A percentile compares a stretch with the other conserved stretches of the same genome.
These are phyloP conservation scores for Euphonia xanthogaster DNA, from an alignment of 2,797 vertebrate species.

Conservation along the genomic window DNA sequence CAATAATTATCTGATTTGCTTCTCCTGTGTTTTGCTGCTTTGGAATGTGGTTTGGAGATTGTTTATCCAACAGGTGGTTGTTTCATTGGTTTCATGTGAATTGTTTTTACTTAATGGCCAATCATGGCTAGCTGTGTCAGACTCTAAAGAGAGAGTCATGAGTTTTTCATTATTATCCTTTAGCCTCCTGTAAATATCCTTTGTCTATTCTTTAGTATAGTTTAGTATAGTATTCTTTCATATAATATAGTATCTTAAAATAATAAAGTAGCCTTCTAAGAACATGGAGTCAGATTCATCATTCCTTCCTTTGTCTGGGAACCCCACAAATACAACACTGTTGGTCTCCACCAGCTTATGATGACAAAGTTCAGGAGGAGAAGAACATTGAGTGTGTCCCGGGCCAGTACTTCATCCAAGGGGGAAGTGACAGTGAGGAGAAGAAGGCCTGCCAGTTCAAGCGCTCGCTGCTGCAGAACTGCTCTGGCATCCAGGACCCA, in stretches of 20 bases:
- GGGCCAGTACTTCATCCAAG: constrained; percentile 90
- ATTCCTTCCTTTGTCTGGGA: neutral
- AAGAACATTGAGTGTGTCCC: constrained; percentile 86
- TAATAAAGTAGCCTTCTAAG: neutral
- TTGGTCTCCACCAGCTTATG: constrained; percentile 81
- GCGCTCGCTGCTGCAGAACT: constrained; percentile 88
- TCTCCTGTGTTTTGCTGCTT: too few relatives aligned
- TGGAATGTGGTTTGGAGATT: too few relatives aligned
- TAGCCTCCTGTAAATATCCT: too few relatives aligned
- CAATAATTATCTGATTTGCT: too few relatives aligned
- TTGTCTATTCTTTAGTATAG: too few relatives aligned
- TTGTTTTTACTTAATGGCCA: too few relatives aligned
- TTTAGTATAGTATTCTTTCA: too few relatives aligned
- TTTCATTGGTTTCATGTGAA: too few relatives aligned
- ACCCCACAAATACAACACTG: neutral
- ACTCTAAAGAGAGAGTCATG: too few relatives aligned
- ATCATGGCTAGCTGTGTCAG: too few relatives aligned
- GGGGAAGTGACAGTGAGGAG: constrained; percentile 82
- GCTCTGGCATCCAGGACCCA: constrained; percentile 88
- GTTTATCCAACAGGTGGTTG: too few relatives aligned
- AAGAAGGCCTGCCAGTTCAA: constrained; percentile 95
- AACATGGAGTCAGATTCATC: neutral
- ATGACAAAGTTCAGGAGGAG: constrained; percentile 88
- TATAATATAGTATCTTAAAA: neutral
- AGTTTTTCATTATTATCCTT: too few relatives aligned